Percentiles rank a stretch among this genome's conserved stretches.
These are phyloP conservation scores for Drosophila greeni DNA, from an alignment of 2,888 invertebrate species.

Conservation along the genomic window DNA sequence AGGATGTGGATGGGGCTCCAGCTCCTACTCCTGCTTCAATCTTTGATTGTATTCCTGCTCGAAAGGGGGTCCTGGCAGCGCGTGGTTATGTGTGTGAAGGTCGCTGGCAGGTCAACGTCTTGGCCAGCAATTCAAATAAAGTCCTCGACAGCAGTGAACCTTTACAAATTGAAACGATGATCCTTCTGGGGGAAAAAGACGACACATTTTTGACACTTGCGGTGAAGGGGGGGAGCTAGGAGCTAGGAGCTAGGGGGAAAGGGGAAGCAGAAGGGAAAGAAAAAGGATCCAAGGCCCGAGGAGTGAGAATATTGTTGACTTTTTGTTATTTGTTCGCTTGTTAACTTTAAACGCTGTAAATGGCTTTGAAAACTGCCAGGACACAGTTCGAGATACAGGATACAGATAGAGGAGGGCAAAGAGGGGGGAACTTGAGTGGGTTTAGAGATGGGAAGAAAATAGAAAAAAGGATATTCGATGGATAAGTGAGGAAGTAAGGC, in stretches of 20 bases:
- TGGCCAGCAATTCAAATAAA: slow-evolving; percentile 59
- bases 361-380: slow-evolving; percentile 73
- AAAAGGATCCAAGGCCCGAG: no score
- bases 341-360: slow-evolving; percentile 76
- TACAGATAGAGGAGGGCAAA: slow-evolving; percentile 10
- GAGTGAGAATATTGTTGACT: slow-evolving; percentile 55
- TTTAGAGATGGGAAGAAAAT: neutral
- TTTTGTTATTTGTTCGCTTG: slow-evolving; percentile 70
- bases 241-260: no score
- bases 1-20: slow-evolving; percentile 45
- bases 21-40: slow-evolving; percentile 27
- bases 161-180: slow-evolving; percentile 75
- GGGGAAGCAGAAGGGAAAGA: neutral
- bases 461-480: neutral
- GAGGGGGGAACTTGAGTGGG: neutral
- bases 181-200: slow-evolving; percentile 59
- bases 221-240: slow-evolving; percentile 45
- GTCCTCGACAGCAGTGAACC: slow-evolving; percentile 61
- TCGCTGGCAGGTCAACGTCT: slow-evolving; percentile 61
- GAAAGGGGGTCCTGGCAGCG: slow-evolving; percentile 23
- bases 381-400: slow-evolving; percentile 17
- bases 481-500: no score
- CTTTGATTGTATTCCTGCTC: slow-evolving; percentile 56
- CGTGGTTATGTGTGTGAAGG: no score
- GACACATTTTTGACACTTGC: slow-evolving; percentile 61